Conservation (phyloP, 2,797 vertebrate species). For the Lophotriccus pileatus region DNA sequence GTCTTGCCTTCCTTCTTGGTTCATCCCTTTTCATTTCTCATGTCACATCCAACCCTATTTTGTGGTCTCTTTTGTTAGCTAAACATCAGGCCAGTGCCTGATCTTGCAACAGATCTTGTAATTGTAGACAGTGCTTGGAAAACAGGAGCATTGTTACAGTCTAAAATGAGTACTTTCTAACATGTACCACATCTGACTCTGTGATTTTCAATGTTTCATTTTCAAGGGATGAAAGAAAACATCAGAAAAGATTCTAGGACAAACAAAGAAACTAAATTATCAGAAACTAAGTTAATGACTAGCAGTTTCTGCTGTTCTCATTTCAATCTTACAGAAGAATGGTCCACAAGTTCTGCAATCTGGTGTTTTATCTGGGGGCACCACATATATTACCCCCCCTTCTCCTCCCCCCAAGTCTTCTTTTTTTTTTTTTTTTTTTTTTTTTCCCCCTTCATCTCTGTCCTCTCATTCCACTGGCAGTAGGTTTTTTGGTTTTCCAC, state of each 20-base stretch:
- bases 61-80: neutral
- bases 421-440: neutral
- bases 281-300: neutral
- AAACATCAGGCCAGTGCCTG: neutral
- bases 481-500: neutral
- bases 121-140: neutral
- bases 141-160: accelerated
- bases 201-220: neutral
- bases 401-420: neutral
- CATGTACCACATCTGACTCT: neutral
- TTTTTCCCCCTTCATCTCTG: neutral
- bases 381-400: neutral
- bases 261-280: neutral
- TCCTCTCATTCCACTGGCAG: neutral
- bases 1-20: accelerated
- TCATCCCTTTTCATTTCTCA: neutral
- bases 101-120: neutral
- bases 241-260: neutral
- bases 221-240: neutral
- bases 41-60: neutral
- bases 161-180: neutral
- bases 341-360: accelerated
- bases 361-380: neutral
- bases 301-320: neutral
- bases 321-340: neutral